Evolutionary conservation across 2,797 vertebrate genomes (phyloP), one percentile per base, ranked within the genome.

Genomic region (Cygnus olor): DNA sequence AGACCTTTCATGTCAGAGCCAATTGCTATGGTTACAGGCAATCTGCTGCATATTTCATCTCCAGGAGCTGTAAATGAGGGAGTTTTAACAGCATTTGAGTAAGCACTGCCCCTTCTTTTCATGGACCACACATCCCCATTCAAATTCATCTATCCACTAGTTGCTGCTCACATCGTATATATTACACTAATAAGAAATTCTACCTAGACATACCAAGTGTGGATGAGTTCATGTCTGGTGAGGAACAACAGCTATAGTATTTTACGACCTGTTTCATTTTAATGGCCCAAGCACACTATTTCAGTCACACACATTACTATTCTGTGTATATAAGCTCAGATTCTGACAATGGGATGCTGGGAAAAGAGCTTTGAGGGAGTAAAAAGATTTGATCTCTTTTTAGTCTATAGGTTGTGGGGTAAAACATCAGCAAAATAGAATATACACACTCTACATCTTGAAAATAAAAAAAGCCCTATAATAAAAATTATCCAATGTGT

Each of bases 11-110:
- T 93, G 94, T 95, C 68, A 0, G 70, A 94, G 95, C 95, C 96
- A 97, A 96, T 97, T 96, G 94, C 96, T 96, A 96, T 97, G 96
- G 96, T 97, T 97, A 97, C 96, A 96, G 89, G 88, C 94, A 97
- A 96, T 97, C 94, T 96, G 95, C 94, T 96, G 91, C 81, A 96
- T 84, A 91, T 94, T 96, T 94, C 96, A 96, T 97, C 96, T 96
- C 94, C 94, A 96, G 95, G 94, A 96, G 93, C 95, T 95, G 94
- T 88, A 97, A 97, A 97, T 95, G 96, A 96, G 93, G 89, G 94
- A 94, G 88, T 86, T 97, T 94, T 80, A 95, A 90, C 95, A 93
- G 94, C 95, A 90, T 95, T 90, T 94, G 91, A 94, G 95, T 92
- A 95, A 96, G 95, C 89, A 64, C 77, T 94, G 93, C 53, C 74